phyloP scores from a whole-genome alignment of 2,888 invertebrate species.

The Sipha maydis region DNA sequence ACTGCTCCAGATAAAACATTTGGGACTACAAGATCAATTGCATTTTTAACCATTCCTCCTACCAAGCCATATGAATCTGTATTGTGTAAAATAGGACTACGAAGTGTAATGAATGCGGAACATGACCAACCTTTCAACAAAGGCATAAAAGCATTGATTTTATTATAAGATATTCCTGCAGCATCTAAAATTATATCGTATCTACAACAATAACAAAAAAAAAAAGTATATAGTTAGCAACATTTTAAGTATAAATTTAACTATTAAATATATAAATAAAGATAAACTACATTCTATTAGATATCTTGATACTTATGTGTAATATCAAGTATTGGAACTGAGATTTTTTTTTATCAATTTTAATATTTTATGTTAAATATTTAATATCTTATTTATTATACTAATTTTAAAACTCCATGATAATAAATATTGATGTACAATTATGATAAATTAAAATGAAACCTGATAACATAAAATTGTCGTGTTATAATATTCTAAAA shows the following conservation, averaged over 20 bases:
- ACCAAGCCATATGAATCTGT: conserved; percentile 81
- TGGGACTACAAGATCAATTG: conserved; percentile 70
- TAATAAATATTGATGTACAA: no score
- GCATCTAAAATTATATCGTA: conserved; percentile 88
- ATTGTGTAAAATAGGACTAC: conserved; percentile 82
- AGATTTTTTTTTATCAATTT: not conserved
- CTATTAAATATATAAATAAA: no score
- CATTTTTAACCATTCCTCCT: conserved; percentile 74
- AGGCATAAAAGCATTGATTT: conserved; percentile 68
- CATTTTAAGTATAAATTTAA: not conserved
- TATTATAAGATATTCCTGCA: conserved; percentile 76
- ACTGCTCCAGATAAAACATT: conserved; percentile 69
- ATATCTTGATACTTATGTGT: no score
- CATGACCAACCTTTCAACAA: conserved; percentile 72
- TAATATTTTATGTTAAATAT: no score
- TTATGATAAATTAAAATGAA: no score
- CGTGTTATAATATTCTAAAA: no score
- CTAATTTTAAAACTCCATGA: no score
- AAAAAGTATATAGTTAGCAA: not conserved
- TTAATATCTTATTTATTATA: no score
- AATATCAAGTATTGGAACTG: no score
- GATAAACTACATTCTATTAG: not conserved
- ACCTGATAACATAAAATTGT: no score
- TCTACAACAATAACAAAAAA: conserved; percentile 68
- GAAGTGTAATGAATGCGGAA: conserved; percentile 81